Evolutionary conservation across 1,140 invertebrate genomes (phyloP), one percentile per base, ranked within the genome.

Genomic region (Megalonaias nervosa): DNA sequence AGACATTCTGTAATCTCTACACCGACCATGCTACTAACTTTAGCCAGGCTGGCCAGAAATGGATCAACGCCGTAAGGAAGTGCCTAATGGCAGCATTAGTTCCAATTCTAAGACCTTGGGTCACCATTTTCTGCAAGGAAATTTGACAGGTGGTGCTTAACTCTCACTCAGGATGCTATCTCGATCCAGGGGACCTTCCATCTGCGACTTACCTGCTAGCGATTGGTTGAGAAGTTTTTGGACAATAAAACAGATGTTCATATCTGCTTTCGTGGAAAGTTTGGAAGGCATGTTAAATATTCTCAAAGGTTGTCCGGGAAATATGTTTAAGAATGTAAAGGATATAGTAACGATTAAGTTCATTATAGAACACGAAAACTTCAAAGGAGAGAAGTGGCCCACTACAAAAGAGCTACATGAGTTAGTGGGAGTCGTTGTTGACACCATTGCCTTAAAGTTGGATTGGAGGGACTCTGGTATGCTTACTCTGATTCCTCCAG

Each of bases 1-100:
- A 68, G 23, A 69, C 68, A 56, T 75, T 75, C 21, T 75, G 74
- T 38, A 69, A 69, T 17, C 26, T 75, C 13, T 75, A 75, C 38
- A 12, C 26, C 26, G 2, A 69, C 12, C 56, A 70, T 23, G 68
- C 60, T 55, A 23, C 21, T 19, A n/a, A 64, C 16, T 75, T 75
- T 62, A 60, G 61, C 26, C 16, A 55, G 21, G 70, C 23, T 11
- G 74, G 67, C n/a, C 74, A 69, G 26, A 2, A 75, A 31, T 75
- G 74, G 74, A 75, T 75, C 23, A 67, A 75, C 64, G 74, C n/a
- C n/a, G n/a, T n/a, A n/a, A n/a, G n/a, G n/a, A n/a, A n/a, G n/a
- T n/a, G n/a, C n/a, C n/a, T n/a, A 19, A 38, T 66, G 58, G 72
- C 68, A 23, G 59, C 38, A 12, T 66, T 75, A 23, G 74, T 75